A percentile compares a stretch with the other conserved stretches of the same genome.
Conservation (phyloP, 2,797 vertebrate species). For the Eremophila alpestris region DNA sequence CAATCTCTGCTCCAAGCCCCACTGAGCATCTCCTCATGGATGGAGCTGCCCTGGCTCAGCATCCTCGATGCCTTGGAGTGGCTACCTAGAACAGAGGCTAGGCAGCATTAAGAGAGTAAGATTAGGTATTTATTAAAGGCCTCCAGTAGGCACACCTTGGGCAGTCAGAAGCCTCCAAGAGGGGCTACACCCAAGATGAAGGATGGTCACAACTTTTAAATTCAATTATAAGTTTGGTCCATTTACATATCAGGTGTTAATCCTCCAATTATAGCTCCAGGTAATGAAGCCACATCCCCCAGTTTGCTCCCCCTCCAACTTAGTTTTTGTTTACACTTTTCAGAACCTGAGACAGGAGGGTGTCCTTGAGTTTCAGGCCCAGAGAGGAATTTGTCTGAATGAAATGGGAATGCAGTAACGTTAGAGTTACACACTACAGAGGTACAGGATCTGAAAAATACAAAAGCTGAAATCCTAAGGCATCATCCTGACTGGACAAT, state of each 20-base stretch:
- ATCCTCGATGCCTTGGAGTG: too few relatives aligned
- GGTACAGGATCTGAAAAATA: neutral
- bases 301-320: neutral
- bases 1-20: neutral
- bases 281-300: neutral
- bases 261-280: neutral
- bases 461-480: neutral
- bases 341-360: neutral
- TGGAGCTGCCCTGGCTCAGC: neutral
- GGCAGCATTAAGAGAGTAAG: neutral
- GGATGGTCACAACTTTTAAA: accelerated
- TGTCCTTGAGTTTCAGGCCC: neutral
- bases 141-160: neutral
- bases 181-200: too few relatives aligned
- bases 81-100: neutral
- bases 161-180: neutral
- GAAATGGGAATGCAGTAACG: neutral
- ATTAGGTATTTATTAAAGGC: neutral
- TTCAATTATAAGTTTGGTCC: neutral
- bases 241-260: neutral
- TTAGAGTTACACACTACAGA: neutral
- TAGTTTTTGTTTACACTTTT: neutral
- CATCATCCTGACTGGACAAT: neutral
- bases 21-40: neutral
- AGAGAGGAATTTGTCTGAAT: neutral